Evolutionary conservation across 2,888 invertebrate species (phyloP).

Genomic region (Troides helena): DNA sequence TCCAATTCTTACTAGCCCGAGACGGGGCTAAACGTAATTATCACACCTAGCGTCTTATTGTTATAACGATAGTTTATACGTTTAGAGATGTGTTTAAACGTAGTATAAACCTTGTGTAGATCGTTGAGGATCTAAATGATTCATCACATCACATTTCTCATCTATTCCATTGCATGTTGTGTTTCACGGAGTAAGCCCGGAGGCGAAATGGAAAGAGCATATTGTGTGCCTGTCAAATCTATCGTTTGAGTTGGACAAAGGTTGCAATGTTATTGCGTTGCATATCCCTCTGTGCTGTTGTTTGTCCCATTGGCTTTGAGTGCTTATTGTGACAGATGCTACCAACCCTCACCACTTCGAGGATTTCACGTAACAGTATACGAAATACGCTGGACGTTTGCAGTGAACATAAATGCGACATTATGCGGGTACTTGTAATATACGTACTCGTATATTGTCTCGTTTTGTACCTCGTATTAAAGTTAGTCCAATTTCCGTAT

Average conservation of each 20-base stretch:
- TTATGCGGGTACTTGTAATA: background rate
- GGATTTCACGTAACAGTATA: conserved; percentile 16
- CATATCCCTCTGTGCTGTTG: conserved; percentile 37
- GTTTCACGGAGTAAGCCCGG: conserved; percentile 28
- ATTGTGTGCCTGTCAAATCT: conserved; percentile 51
- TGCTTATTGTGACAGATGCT: conserved; percentile 25
- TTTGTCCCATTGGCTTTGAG: conserved; percentile 32
- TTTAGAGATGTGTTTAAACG: too few species aligned
- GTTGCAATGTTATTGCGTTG: conserved; percentile 43
- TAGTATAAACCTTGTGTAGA: background rate
- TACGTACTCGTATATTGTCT: conserved; percentile 2
- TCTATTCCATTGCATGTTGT: background rate
- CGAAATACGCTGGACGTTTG: conserved; percentile 18
- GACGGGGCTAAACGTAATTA: too few species aligned
- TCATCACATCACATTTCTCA: background rate
- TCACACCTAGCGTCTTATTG: too few species aligned
- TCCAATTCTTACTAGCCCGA: too few species aligned
- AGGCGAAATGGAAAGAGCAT: conserved; percentile 45
- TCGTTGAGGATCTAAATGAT: background rate
- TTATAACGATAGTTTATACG: too few species aligned
- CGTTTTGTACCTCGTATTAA: conserved; percentile 2
- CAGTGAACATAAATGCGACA: conserved; percentile 13
- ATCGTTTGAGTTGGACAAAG: conserved; percentile 41
- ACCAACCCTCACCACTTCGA: conserved; percentile 16
- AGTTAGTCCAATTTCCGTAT: background rate